A percentile compares a stretch with the other conserved stretches of the same genome.
phyloP scores from a whole-genome alignment of 37 sponge, comb jelly and placozoan genomes.

The Ephydatia muelleri region DNA sequence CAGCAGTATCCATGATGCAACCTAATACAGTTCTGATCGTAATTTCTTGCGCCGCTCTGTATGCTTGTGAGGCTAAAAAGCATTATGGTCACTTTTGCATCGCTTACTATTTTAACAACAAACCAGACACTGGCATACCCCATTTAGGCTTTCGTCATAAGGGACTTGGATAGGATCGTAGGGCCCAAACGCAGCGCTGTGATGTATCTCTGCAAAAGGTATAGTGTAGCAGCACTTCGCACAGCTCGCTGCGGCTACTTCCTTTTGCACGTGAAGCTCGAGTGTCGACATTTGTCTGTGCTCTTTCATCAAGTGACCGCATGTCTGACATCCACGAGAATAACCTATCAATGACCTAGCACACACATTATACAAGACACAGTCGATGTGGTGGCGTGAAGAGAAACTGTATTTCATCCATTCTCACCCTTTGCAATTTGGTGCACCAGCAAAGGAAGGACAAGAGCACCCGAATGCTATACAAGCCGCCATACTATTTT shows the following conservation, averaged over 20 bases:
- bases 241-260: conserved; percentile 8
- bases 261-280: conserved; percentile 23
- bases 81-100: neutral
- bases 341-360: neutral
- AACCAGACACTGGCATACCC: neutral
- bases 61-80: neutral
- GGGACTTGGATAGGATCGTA: conserved; percentile 40
- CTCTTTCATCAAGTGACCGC: conserved; percentile 34
- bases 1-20: too few relatives aligned
- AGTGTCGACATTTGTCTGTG: conserved; percentile 41
- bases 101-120: neutral
- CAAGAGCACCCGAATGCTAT: neutral
- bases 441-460: neutral
- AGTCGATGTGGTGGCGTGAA: neutral
- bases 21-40: too few relatives aligned
- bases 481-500: neutral
- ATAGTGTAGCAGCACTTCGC: conserved; percentile 19
- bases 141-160: conserved; percentile 13
- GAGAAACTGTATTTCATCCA: neutral
- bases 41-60: neutral
- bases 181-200: conserved; percentile 23
- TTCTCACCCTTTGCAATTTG: neutral
- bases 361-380: neutral
- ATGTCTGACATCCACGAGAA: conserved; percentile 19
- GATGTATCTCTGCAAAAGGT: conserved; percentile 11